These are phyloP conservation scores for Mormyrus hasselquistii DNA, from an alignment of 2,797 vertebrate species.

Conservation along the genomic window DNA sequence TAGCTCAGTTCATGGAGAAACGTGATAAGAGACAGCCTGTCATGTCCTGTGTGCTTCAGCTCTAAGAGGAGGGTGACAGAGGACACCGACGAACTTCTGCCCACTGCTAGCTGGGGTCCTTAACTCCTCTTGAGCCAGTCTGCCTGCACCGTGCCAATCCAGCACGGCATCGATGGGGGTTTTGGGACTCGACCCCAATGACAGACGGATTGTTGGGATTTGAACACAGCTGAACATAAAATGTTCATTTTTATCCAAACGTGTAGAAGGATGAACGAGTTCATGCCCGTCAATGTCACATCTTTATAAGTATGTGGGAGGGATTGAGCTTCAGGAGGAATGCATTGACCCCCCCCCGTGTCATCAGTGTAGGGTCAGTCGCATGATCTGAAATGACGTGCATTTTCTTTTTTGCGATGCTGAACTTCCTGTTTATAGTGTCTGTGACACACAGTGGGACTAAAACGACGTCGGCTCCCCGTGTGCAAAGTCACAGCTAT, in stretches of 20 bases:
- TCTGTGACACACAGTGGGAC: constrained; percentile 12
- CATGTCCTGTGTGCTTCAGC: neutral
- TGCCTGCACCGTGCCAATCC: neutral
- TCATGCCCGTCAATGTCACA: too few relatives aligned
- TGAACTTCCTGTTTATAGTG: constrained; percentile 47
- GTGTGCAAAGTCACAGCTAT: neutral
- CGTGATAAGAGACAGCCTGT: neutral
- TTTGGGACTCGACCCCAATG: neutral
- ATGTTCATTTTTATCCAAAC: neutral
- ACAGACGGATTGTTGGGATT: neutral
- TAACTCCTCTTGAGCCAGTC: neutral
- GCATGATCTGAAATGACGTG: constrained; percentile 32
- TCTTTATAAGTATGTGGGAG: neutral
- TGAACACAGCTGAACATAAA: neutral
- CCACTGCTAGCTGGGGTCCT: neutral
- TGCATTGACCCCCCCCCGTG: constrained; percentile 21
- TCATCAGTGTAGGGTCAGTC: constrained; percentile 31
- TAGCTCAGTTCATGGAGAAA: neutral
- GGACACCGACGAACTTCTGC: neutral
- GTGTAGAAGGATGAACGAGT: neutral
- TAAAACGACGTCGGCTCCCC: neutral
- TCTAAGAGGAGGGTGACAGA: neutral
- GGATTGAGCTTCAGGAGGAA: neutral
- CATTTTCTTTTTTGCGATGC: constrained; percentile 22
- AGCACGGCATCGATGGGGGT: neutral